Evolutionary conservation across 2,888 invertebrate genomes (phyloP).

Genomic region (Ischnura elegans): DNA sequence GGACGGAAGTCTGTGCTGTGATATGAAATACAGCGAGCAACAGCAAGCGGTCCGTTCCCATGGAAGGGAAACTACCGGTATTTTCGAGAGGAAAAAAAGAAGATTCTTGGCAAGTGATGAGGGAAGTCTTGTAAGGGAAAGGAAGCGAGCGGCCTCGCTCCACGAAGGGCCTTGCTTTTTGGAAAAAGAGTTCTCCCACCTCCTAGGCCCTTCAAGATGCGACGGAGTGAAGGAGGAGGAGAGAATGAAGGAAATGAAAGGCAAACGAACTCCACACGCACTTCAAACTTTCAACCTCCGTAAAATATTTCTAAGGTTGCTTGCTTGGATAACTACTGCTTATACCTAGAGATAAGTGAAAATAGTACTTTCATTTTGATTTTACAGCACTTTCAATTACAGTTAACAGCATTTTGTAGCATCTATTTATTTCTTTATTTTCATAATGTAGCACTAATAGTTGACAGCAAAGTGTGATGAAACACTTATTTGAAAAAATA

Average conservation of each 20-base stretch:
- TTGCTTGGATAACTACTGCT: too few relatives aligned
- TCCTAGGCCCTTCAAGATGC: neutral
- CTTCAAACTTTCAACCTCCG: too few relatives aligned
- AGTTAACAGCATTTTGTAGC: too few relatives aligned
- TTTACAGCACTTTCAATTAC: too few relatives aligned
- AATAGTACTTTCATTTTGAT: too few relatives aligned
- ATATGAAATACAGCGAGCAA: neutral
- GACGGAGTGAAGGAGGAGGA: neutral
- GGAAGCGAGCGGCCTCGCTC: neutral
- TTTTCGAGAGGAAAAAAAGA: neutral
- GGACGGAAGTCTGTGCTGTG: neutral
- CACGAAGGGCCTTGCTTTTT: constrained; percentile 8
- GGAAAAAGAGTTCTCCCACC: neutral
- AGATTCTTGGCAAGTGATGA: neutral
- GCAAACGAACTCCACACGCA: neutral
- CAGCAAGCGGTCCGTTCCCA: neutral
- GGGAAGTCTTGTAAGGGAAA: neutral
- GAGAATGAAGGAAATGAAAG: neutral
- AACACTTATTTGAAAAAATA: too few relatives aligned
- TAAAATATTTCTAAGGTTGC: too few relatives aligned
- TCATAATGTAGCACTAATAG: too few relatives aligned
- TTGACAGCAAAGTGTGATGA: too few relatives aligned
- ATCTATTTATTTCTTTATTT: too few relatives aligned
- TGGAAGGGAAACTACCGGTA: neutral
- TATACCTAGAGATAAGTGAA: too few relatives aligned